A percentile compares a stretch with the other conserved stretches of the same genome.
Conservation (phyloP, 2,113 vertebrate species). For the Herpetotheres cachinnans region DNA sequence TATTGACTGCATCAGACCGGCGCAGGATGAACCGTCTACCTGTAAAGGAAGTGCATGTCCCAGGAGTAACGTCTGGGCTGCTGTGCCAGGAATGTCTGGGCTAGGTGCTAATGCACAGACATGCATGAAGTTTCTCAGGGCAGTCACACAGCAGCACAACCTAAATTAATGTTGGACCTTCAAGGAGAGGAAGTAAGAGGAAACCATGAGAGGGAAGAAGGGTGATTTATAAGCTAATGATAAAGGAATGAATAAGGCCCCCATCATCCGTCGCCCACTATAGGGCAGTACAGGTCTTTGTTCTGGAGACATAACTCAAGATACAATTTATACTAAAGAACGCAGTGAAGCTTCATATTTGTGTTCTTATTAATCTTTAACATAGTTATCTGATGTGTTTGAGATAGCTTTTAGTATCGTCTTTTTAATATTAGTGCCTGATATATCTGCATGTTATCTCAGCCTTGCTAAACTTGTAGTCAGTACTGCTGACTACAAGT, state of each 20-base stretch:
- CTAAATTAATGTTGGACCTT: background rate
- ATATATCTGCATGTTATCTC: background rate
- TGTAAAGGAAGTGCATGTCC: rapidly evolving
- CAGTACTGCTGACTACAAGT: background rate
- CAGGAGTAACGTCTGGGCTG: background rate
- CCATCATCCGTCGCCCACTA: background rate
- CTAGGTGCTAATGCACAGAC: background rate
- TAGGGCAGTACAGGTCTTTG: background rate
- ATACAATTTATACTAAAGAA: conserved; percentile 1
- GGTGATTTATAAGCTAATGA: conserved; percentile 31
- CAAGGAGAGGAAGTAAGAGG: conserved; percentile 1
- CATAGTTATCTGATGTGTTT: background rate
- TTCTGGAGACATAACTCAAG: background rate
- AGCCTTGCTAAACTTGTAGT: background rate
- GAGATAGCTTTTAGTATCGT: background rate
- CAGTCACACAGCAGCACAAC: background rate
- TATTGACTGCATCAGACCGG: background rate
- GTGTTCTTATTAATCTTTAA: background rate
- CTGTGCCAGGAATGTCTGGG: rapidly evolving
- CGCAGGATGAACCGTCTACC: background rate
- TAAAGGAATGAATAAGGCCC: background rate
- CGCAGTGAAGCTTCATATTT: background rate
- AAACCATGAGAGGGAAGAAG: conserved; percentile 17
- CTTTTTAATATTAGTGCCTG: background rate
- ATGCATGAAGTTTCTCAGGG: background rate